Conservation (phyloP, 2,888 invertebrate genomes). For the Galeopsomyia nigrocyanea region DNA sequence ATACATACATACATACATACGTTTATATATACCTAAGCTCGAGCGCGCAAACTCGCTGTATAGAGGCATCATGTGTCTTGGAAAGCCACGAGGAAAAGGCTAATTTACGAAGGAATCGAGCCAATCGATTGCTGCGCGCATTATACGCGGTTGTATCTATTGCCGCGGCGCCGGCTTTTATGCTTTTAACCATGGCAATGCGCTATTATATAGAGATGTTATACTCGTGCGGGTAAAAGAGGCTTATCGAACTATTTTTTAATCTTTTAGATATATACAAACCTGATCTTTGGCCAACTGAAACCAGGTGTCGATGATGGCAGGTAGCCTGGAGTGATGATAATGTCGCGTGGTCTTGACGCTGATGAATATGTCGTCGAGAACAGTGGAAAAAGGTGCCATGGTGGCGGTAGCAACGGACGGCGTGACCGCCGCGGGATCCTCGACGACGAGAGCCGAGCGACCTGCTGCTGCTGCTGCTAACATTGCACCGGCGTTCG, state of each 20-base stretch:
- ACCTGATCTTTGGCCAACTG: constrained; percentile 89
- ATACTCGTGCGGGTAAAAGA: no score
- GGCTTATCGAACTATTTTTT: no score
- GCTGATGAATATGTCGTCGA: constrained; percentile 93
- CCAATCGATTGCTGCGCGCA: neutral
- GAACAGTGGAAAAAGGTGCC: constrained; percentile 76
- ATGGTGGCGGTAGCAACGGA: constrained; percentile 69
- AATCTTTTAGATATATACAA: constrained; percentile 32
- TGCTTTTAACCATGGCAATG: neutral
- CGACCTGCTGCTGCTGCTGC: constrained; percentile 48
- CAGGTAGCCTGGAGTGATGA: constrained; percentile 85
- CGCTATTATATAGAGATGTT: no score
- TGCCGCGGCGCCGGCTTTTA: neutral
- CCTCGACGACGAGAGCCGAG: constrained; percentile 55
- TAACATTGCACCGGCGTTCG: neutral
- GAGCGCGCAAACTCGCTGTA: neutral
- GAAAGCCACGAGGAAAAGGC: neutral
- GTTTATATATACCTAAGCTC: neutral
- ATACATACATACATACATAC: no score
- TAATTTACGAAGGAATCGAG: constrained; percentile 18
- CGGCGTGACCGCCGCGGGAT: constrained; percentile 61
- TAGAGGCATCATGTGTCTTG: neutral
- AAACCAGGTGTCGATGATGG: constrained; percentile 96
- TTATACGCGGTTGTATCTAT: neutral
- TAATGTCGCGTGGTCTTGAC: constrained; percentile 94